A percentile compares a stretch with the other conserved stretches of the same genome.
Conservation (phyloP, 2,113 vertebrate species). For the Raja brachyura region DNA sequence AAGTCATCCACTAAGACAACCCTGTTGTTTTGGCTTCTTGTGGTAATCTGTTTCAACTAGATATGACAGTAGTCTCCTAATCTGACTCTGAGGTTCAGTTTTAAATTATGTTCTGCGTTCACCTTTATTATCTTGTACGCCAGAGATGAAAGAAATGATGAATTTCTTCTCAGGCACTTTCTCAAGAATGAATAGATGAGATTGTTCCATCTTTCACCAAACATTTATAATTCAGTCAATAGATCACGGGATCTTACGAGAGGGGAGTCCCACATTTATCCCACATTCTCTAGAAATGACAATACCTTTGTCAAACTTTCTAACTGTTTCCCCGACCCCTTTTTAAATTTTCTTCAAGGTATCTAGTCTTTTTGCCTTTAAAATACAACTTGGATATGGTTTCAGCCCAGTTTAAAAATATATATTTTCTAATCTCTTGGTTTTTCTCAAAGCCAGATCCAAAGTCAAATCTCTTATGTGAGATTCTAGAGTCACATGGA, state of each 20-base stretch:
- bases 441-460: not conserved
- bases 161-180: not conserved
- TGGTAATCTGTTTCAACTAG: not conserved
- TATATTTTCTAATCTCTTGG: too few species aligned
- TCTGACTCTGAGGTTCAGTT: not conserved
- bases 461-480: not conserved
- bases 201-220: not conserved
- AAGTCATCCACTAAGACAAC: too few species aligned
- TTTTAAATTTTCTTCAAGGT: too few species aligned
- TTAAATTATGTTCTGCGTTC: not conserved
- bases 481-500: not conserved
- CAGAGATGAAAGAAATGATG: not conserved
- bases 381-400: too few species aligned
- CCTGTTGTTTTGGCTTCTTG: too few species aligned
- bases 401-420: not conserved
- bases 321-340: too few species aligned
- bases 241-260: too few species aligned
- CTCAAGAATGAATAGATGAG: not conserved
- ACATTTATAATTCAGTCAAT: too few species aligned
- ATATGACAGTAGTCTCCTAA: not conserved
- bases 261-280: too few species aligned
- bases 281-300: too few species aligned
- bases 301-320: too few species aligned
- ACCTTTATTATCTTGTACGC: not conserved
- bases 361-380: too few species aligned